These are phyloP conservation scores for Drosophila fuyamai DNA, from an alignment of 1,140 invertebrate species.

Conservation along the genomic window DNA sequence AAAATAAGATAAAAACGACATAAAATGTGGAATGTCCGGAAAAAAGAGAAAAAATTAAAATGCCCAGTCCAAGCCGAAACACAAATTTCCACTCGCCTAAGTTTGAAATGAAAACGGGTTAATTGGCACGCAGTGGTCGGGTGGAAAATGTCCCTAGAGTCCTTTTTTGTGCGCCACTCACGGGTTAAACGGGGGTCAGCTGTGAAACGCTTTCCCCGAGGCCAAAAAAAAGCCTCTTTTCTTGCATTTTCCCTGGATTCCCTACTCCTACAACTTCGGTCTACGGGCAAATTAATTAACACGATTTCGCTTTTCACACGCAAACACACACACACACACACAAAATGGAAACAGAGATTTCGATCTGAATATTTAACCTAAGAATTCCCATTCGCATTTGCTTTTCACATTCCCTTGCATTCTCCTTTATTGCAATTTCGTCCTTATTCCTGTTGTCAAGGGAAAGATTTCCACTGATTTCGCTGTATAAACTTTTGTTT, in stretches of 20 bases:
- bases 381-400: conserved; percentile 35
- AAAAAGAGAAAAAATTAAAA: not conserved
- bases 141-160: not conserved
- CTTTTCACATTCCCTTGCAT: conserved; percentile 3
- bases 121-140: conserved; percentile 53
- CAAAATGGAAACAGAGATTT: conserved; percentile 6
- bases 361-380: conserved; percentile 31
- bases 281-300: conserved; percentile 67
- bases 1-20: not conserved
- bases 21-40: not conserved
- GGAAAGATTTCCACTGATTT: conserved; percentile 2
- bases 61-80: not conserved
- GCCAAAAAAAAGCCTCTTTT: not conserved
- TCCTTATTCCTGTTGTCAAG: conserved; percentile 7
- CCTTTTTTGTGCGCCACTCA: not conserved
- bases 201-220: conserved; percentile 12
- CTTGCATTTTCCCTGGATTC: conserved; percentile 10
- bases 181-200: conserved; percentile 16
- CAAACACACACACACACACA: conserved; percentile 18
- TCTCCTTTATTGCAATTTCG: conserved; percentile 10
- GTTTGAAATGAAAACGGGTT: conserved; percentile 42
- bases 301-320: conserved; percentile 58
- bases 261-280: not conserved
- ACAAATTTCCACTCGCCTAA: conserved; percentile 22
- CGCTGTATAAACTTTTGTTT: not conserved